A percentile compares a stretch with the other conserved stretches of the same genome.
Conservation (phyloP, 2,113 vertebrate genomes). For the Corythoichthys haematopterus region DNA sequence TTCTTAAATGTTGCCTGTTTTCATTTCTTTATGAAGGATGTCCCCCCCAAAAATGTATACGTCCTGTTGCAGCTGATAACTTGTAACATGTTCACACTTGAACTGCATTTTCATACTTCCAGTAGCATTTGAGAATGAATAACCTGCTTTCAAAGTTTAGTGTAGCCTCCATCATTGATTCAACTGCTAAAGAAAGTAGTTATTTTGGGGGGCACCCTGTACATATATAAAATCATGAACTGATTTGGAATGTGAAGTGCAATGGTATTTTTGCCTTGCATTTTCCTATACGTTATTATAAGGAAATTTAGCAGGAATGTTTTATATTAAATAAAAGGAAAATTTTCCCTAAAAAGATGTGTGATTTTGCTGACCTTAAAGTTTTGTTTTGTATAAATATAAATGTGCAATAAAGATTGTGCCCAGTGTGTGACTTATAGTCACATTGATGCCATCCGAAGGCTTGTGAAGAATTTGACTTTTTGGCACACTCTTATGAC, state of each 20-base stretch:
- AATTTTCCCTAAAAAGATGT: constrained; percentile 13
- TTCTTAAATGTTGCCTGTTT: constrained; percentile 53
- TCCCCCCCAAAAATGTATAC: too few relatives aligned
- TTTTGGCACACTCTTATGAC: not conserved
- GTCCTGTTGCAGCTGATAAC: too few relatives aligned
- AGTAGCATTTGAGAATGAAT: too few relatives aligned
- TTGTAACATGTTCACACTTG: constrained; percentile 42
- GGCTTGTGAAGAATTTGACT: not conserved
- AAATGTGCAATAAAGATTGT: not conserved
- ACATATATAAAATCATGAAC: not conserved
- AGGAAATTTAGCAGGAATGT: constrained; percentile 31
- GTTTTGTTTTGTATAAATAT: not conserved
- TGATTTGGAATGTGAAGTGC: constrained; percentile 43
- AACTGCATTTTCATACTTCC: not conserved
- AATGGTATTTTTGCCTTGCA: constrained; percentile 44
- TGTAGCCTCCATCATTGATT: too few relatives aligned
- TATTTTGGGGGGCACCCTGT: too few relatives aligned
- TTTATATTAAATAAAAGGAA: constrained; percentile 58
- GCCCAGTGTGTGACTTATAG: not conserved
- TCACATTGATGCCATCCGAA: not conserved
- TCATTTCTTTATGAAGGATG: not conserved
- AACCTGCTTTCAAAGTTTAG: too few relatives aligned
- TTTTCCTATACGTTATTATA: constrained; percentile 50
- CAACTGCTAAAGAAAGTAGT: too few relatives aligned
- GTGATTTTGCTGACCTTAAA: constrained; percentile 2